Evolutionary conservation across 2,113 vertebrate species (phyloP), one percentile per base, ranked within the genome.

Genomic region (Arenaria interpres): DNA sequence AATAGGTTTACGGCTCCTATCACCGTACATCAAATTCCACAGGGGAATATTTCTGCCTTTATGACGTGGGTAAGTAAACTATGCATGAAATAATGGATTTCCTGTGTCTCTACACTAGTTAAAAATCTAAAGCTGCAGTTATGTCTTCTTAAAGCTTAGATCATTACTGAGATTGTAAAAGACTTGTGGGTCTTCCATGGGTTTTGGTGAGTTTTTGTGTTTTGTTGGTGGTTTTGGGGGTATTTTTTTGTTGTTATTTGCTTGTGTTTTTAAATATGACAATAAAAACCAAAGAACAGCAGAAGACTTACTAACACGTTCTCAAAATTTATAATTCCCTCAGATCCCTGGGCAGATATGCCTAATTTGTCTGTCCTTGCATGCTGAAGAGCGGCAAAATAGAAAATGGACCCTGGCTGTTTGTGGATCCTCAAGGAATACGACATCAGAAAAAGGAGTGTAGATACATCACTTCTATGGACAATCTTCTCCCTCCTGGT

Each of bases 1-100:
- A 97, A 95, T 89, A 94, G 53, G 63, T 97, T 95, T 91, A 68
- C 54, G 85, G 48, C 14, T 20, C 87, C 46, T 43, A 86, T 92
- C 84, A 93, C 82, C 6, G 0, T 95, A 67, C 80, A 86, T 94
- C 90, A 91, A 72, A 83, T 77, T 88, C 63, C 67, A 85, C 84
- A 35, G 28, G n/a, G 63, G 22, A 93, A 82, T 71, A 84, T 96
- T 94, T 73, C 53, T 80, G 62, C 64, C 63, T 95, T 95, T 96
- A 91, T 69, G 75, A 43, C 0, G 3, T 63, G 39, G 39, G 48
- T 94, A 94, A 93, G 63, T 92, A 97, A 96, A 92, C 46, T 85
- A 56, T 62, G 50, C 43, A 67, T 89, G 82, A 95, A 97, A 79
- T 30, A 93, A 45, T 85, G 30, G 19, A 78, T 67, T 87, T 94